phyloP scores from a whole-genome alignment of 2,113 vertebrate genomes.

The Oreochromis niloticus region DNA sequence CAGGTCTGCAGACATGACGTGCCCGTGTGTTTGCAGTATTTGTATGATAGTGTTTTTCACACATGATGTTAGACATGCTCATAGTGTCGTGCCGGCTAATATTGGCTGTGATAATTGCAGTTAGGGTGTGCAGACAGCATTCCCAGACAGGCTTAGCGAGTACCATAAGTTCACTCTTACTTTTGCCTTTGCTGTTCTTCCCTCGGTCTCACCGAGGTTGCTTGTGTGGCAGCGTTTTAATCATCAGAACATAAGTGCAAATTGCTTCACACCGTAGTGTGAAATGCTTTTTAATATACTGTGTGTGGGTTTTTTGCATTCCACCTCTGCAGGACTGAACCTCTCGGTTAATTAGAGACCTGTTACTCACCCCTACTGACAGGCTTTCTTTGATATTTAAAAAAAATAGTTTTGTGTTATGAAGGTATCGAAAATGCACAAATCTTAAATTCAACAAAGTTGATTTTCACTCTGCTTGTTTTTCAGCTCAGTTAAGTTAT shows the following conservation, averaged over 20 bases:
- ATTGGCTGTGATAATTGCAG: constrained; percentile 6
- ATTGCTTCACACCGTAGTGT: constrained; percentile 13
- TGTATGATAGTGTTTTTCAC: not conserved
- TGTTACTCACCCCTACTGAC: not conserved
- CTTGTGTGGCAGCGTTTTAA: not conserved
- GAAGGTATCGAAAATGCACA: not conserved
- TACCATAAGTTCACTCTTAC: not conserved
- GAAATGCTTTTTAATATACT: not conserved
- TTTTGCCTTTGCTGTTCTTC: not conserved
- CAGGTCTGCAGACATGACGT: not conserved
- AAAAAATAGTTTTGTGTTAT: not conserved
- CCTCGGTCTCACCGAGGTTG: not conserved
- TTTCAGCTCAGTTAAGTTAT: not conserved
- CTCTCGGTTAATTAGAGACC: not conserved
- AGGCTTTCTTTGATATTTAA: fast-evolving
- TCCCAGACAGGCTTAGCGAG: constrained; percentile 39
- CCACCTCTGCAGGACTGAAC: not conserved
- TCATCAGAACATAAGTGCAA: constrained; percentile 14
- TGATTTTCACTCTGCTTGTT: not conserved
- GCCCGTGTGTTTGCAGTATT: not conserved
- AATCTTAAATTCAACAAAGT: not conserved
- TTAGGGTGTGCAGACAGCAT: constrained; percentile 8
- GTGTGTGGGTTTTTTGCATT: not conserved
- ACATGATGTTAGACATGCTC: not conserved
- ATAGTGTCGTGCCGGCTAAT: not conserved